Base-by-base conservation (phyloP, 2,113 vertebrate genomes). In the Mirza zaza region DNA sequence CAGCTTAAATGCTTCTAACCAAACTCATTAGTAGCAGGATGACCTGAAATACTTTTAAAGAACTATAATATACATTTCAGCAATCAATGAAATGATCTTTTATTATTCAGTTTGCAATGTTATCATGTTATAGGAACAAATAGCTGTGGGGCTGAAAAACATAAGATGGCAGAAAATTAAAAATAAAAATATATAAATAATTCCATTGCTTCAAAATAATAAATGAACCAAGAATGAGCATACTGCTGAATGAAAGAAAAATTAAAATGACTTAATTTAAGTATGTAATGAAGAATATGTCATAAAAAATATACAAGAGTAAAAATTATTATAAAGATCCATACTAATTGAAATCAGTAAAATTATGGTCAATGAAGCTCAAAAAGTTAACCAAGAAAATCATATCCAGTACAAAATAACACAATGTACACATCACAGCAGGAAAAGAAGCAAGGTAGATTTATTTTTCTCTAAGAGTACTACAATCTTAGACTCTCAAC, bases 1-100 rank as follows among this genome's bases (percentile, higher is more conserved):
- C 98, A 98, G 93, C 96, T 98, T 98, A 98, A 98, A 98, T 98
- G 95, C 98, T 93, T 96, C 91, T 97, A 98, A 98, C 98, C 98
- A 98, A 95, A 98, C 97, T 98, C 98, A 98, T 95, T 98, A 96
- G 97, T 93, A 93, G 85, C 39, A 98, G 4, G 11, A 92, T 97
- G 97, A 98, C 98, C 98, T 95, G 79, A 98, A 98, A 98, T 97
- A 98, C 97, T 97, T 98, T 98, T 97, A 98, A 98, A 98, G 96
- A 93, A 97, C 82, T 96, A 95, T 97, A 98, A 98, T 98, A 97
- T 90, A 90, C 96, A 96, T 97, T 98, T 98, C n/a, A 98, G 98
- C 94, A 98, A 98, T 98, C 98, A 98, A 91, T 80, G 93, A 97
- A 79, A 95, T 82, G 94, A 96, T 94, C 76, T 96, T 95, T 98